Evolutionary conservation across 2,113 vertebrate species (phyloP), one percentile per base, ranked within the genome.

Genomic region (Eptatretus burgeri): DNA sequence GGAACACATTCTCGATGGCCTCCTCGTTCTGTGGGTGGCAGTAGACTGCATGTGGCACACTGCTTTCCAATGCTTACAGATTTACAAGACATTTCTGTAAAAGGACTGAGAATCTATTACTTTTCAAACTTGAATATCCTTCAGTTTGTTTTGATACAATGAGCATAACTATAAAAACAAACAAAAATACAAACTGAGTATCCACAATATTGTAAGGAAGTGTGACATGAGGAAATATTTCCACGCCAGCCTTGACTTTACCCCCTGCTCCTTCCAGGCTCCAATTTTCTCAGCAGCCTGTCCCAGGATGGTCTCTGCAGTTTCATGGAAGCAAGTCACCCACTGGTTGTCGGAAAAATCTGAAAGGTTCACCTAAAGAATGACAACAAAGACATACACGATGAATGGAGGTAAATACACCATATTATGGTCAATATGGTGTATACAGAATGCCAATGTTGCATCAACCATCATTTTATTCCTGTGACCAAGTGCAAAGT

Each of bases 291-390:
- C 75, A 9, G 85, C 68, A 1, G 75, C 93, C 66, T 95, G 84
- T 65, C 89, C 86, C 62, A 98, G 77, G 69, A 98, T 82, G 65
- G 79, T 73, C 73, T 95, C 91, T 2, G 85, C 86, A 50, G 77
- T 72, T 49, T 95, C 86, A 71, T 95, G 91, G 77, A 98, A 98
- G 72, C 87, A 94, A 8, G 84, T 94, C 70, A 95, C 77, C 91
- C 91, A 94, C 73, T 93, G 86, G 70, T 93, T 94, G 66, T 94
- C 85, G 1, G 76, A 74, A 63, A 80, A 80, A 72, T 98, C 91
- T 11, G 86, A 82, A 69, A 94, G 76, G 72, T 93, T 95, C 66
- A 77, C 80, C 89, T 95, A 74, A 64, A 63, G 65, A 63, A 41
- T 41, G 27, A 41, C 3, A 7, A 41, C 27, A 41, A 41, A 3